phyloP scores from a whole-genome alignment of 2,888 invertebrate species.

The Habrosyne pyritoides region DNA sequence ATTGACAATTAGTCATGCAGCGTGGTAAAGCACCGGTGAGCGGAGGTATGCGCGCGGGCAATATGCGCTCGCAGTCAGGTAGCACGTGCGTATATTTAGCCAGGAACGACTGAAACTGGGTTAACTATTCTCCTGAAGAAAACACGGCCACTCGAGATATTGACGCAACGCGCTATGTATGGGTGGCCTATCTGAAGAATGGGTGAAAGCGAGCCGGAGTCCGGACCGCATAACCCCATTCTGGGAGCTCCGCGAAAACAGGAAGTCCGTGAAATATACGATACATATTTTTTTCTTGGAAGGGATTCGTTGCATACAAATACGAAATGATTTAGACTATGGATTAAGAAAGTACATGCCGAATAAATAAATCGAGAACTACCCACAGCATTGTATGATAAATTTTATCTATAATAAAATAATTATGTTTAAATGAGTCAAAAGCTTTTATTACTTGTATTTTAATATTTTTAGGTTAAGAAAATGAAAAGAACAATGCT shows the following conservation, averaged over 20 bases:
- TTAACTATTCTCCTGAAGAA: slow-evolving; percentile 77
- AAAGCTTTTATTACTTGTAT: no score
- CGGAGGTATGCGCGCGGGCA: slow-evolving; percentile 32
- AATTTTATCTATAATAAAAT: no score
- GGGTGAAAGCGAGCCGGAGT: slow-evolving; percentile 61
- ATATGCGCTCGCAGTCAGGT: slow-evolving; percentile 66
- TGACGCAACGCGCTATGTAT: slow-evolving; percentile 62
- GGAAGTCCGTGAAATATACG: slow-evolving; percentile 53
- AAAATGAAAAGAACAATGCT: background rate
- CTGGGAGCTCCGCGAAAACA: slow-evolving; percentile 51
- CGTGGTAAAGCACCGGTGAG: slow-evolving; percentile 18
- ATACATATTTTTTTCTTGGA: slow-evolving; percentile 6
- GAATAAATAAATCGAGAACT: background rate
- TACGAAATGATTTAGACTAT: background rate
- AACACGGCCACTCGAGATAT: slow-evolving; percentile 67
- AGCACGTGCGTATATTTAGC: slow-evolving; percentile 58
- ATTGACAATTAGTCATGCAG: slow-evolving; percentile 48
- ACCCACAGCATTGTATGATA: background rate
- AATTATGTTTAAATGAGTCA: background rate
- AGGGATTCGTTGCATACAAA: background rate
- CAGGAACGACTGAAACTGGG: slow-evolving; percentile 66
- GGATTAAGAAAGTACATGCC: background rate
- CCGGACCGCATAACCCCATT: slow-evolving; percentile 62
- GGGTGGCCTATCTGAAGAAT: slow-evolving; percentile 44
- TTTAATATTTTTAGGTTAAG: background rate